A percentile compares a stretch with the other conserved stretches of the same genome.
Conservation (phyloP, 1,140 invertebrate genomes). For the Neodiprion virginianus region DNA sequence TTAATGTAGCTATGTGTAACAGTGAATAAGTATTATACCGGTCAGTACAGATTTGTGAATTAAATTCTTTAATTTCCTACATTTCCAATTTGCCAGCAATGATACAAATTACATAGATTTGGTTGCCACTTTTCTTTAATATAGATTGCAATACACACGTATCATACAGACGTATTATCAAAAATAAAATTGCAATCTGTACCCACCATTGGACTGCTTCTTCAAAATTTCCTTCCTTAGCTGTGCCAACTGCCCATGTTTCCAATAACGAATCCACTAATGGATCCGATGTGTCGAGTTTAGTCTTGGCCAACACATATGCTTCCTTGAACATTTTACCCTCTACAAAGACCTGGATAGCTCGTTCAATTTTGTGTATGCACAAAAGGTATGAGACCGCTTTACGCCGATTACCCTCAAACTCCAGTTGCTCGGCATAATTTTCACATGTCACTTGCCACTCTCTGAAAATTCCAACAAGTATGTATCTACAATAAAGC, state of each 20-base stretch:
- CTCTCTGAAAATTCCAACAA: conserved; percentile 37
- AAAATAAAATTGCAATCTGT: conserved; percentile 14
- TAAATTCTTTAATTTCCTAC: not conserved
- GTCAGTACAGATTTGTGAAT: not conserved
- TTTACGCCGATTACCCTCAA: conserved; percentile 61
- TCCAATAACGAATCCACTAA: conserved; percentile 59
- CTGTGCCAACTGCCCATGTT: conserved; percentile 62
- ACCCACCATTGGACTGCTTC: conserved; percentile 69
- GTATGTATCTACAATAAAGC: not conserved
- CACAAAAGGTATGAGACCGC: conserved; percentile 68
- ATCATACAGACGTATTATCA: not conserved
- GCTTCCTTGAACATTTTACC: conserved; percentile 69
- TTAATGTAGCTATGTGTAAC: conserved; percentile 34
- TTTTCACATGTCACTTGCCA: conserved; percentile 67
- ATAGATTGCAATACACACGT: not conserved
- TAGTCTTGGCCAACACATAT: conserved; percentile 65
- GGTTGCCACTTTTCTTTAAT: not conserved
- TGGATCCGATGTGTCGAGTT: conserved; percentile 63
- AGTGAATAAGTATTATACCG: not conserved
- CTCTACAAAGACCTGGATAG: conserved; percentile 64
- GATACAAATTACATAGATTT: not conserved
- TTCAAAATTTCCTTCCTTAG: conserved; percentile 62
- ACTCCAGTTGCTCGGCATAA: conserved; percentile 69
- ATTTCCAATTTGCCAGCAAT: not conserved
- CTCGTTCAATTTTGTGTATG: conserved; percentile 68